A percentile compares a stretch with the other conserved stretches of the same genome.
These are phyloP conservation scores for Caranx ignobilis DNA, from an alignment of 2,113 vertebrate species.

Conservation along the genomic window DNA sequence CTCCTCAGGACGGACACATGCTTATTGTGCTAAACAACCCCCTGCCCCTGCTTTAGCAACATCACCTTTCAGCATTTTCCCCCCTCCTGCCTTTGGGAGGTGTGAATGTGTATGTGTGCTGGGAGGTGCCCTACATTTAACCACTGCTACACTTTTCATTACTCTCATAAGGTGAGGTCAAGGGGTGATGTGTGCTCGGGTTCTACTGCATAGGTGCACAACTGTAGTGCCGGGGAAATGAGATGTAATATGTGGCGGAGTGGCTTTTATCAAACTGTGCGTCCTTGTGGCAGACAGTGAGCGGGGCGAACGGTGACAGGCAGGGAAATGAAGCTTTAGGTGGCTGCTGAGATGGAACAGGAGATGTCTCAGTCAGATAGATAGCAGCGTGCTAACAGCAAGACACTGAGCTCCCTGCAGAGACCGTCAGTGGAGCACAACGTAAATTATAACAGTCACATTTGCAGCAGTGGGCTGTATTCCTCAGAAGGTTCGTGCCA, in stretches of 20 bases:
- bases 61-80: conserved; percentile 47
- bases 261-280: conserved; percentile 57
- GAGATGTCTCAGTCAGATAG: conserved; percentile 72
- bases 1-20: conserved; percentile 62
- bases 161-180: conserved; percentile 57
- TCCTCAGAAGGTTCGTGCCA: background rate
- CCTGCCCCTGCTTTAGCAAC: conserved; percentile 21
- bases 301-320: conserved; percentile 50
- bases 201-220: conserved; percentile 14
- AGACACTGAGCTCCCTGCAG: conserved; percentile 47
- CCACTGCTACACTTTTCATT: conserved; percentile 59
- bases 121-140: conserved; percentile 33
- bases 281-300: conserved; percentile 56
- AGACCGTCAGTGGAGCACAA: conserved; percentile 18
- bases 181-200: conserved; percentile 22
- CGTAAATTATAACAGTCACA: conserved; percentile 31
- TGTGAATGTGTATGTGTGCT: conserved; percentile 25
- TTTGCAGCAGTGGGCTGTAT: background rate
- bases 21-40: conserved; percentile 68
- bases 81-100: conserved; percentile 24
- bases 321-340: conserved; percentile 69
- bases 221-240: conserved; percentile 49
- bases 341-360: conserved; percentile 62
- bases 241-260: conserved; percentile 65
- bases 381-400: conserved; percentile 57